Conservation (phyloP, 1,140 invertebrate species). For the Batillaria attramentaria region DNA sequence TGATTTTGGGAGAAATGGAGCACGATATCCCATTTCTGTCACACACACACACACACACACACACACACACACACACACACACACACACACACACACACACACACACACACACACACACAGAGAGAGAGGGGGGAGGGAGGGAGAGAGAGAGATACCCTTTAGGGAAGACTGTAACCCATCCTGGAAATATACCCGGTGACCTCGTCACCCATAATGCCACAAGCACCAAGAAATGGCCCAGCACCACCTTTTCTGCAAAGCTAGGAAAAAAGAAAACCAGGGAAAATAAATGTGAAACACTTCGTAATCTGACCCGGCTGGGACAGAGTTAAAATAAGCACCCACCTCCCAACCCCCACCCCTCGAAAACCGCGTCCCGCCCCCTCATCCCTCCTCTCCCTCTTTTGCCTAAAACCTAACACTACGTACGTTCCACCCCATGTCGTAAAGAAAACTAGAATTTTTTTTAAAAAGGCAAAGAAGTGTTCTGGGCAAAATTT, state of each 20-base stretch:
- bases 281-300: not conserved
- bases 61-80: conserved; percentile 26
- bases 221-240: not conserved
- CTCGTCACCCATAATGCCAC: not conserved
- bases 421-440: no score
- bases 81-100: conserved; percentile 27
- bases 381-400: no score
- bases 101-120: not conserved
- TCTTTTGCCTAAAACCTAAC: no score
- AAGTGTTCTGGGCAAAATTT: not conserved
- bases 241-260: not conserved
- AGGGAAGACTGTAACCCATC: not conserved
- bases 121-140: not conserved
- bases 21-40: not conserved
- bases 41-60: conserved; percentile 35
- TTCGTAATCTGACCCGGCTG: not conserved
- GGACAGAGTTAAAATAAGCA: no score
- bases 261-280: not conserved
- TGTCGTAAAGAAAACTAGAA: no score
- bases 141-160: not conserved
- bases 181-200: not conserved
- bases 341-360: no score
- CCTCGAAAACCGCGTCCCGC: no score
- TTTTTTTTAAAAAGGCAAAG: no score
- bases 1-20: conserved; percentile 23